Percentiles rank a stretch among this genome's conserved stretches.
phyloP scores from a whole-genome alignment of 2,888 invertebrate species.

The Lasioglossum pauxillum region DNA sequence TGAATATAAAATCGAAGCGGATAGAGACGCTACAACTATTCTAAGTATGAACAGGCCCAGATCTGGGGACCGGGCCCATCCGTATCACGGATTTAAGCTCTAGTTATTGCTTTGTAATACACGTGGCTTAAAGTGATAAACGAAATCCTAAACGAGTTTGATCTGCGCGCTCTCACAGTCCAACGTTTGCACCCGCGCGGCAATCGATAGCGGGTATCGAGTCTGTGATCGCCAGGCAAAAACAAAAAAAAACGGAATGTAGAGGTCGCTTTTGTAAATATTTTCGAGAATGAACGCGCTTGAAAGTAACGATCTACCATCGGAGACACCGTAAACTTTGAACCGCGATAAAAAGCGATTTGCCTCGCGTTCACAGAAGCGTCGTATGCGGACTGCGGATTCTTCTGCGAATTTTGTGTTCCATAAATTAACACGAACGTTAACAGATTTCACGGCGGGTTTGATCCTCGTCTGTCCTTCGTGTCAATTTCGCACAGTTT shows the following conservation, averaged over 20 bases:
- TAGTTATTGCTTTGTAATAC: slow-evolving; percentile 82
- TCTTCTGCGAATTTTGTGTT: background rate
- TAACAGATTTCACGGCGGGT: background rate
- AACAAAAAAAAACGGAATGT: background rate
- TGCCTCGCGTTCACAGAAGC: background rate
- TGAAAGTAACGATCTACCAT: background rate
- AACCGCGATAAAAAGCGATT: background rate
- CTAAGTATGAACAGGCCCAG: slow-evolving; percentile 63
- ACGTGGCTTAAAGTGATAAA: slow-evolving; percentile 75
- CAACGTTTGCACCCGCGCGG: slow-evolving; percentile 7
- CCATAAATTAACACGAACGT: background rate
- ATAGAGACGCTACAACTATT: slow-evolving; percentile 47
- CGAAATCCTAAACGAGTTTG: slow-evolving; percentile 57
- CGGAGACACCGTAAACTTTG: background rate
- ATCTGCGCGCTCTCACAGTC: slow-evolving; percentile 33
- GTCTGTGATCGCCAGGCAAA: background rate
- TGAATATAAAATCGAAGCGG: slow-evolving; percentile 43
- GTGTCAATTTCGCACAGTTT: too few species aligned
- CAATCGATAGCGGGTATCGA: slow-evolving; percentile 25
- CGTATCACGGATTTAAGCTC: slow-evolving; percentile 82
- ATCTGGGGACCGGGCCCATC: slow-evolving; percentile 61
- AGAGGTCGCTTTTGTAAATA: background rate
- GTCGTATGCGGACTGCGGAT: background rate
- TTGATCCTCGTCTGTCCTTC: too few species aligned
- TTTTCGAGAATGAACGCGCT: background rate